Evolutionary conservation across 1,140 invertebrate genomes (phyloP).

Genomic region (Lerema accius): DNA sequence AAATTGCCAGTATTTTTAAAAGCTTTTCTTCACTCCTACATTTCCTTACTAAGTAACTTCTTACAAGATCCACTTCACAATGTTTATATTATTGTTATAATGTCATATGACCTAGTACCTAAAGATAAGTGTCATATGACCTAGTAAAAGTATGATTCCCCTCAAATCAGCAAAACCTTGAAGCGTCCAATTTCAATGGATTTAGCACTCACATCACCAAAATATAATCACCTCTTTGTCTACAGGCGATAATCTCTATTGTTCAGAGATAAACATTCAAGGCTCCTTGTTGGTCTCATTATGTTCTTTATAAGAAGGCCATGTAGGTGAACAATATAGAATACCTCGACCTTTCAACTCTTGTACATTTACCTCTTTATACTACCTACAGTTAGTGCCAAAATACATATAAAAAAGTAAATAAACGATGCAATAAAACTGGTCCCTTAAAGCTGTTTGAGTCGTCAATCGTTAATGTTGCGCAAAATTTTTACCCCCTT

Average conservation of each 20-base stretch:
- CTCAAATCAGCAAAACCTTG: constrained; percentile 28
- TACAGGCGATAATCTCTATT: constrained; percentile 15
- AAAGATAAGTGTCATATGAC: background rate
- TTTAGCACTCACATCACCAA: constrained; percentile 26
- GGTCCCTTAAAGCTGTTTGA: too few species aligned
- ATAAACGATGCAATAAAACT: too few species aligned
- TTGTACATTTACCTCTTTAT: background rate
- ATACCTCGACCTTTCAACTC: constrained; percentile 11
- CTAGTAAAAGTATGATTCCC: background rate
- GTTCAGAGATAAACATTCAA: constrained; percentile 15
- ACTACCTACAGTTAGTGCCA: too few species aligned
- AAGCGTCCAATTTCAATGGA: constrained; percentile 29
- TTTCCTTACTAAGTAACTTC: too few species aligned
- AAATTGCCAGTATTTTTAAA: too few species aligned
- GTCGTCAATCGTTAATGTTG: too few species aligned
- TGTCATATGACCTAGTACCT: too few species aligned
- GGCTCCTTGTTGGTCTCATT: constrained; percentile 11
- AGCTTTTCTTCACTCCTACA: too few species aligned
- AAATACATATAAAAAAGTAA: too few species aligned
- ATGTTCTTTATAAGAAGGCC: constrained; percentile 16
- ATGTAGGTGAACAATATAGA: constrained; percentile 13
- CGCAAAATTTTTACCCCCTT: too few species aligned
- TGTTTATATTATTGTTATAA: too few species aligned
- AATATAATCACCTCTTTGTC: constrained; percentile 31
- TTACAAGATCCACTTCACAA: too few species aligned